Base-by-base conservation (phyloP, 2,113 vertebrate species). In the Hemiscyllium ocellatum region DNA sequence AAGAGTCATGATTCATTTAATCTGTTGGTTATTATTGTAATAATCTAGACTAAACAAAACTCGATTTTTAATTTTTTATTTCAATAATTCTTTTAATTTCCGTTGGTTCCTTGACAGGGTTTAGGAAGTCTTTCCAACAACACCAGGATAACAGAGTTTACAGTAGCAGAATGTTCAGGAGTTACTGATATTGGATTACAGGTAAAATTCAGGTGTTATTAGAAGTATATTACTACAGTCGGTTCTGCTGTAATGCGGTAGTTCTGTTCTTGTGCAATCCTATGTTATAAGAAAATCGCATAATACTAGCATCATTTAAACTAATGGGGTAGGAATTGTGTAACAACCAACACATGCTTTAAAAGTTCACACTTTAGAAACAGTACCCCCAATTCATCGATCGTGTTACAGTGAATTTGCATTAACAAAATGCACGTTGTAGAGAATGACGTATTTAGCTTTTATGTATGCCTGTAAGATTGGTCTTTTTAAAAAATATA, bases 171-270 rank as follows among this genome's bases (percentile, higher is more conserved):
- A 80, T 98, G 98, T 93, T 90, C 97, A 96, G 96, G 95, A 70
- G 96, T 99, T 96, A 98, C 97, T 4, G 97, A 98, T 96, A 0
- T n/a, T 50, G 97, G 97, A 96, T 97, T 99, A 96, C 97, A 98
- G 98, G 98, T 98, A 98, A 96, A 72, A 42, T 19, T 87, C 1
- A 87, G 37, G 52, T 80, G 68, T 68, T 87, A 2, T 47, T 33
- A 95, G 26, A 76, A 95, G 52, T 52, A 3, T 95, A 95, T 70
- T 50, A 47, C 47, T 94, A 47, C 1, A 47, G 0, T 47, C 42
- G 42, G 42, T 47, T 47, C 42, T 47, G 42, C 42, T 47, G 42
- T 47, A 47, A 47, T 47, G 42, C 42, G 42, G 42, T 47, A 47
- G 42, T 47, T 47, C 42, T 47, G 42, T 47, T 47, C 42, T 47